Evolutionary conservation across 2,888 invertebrate species (phyloP).

Genomic region (Tipula lateralis): DNA sequence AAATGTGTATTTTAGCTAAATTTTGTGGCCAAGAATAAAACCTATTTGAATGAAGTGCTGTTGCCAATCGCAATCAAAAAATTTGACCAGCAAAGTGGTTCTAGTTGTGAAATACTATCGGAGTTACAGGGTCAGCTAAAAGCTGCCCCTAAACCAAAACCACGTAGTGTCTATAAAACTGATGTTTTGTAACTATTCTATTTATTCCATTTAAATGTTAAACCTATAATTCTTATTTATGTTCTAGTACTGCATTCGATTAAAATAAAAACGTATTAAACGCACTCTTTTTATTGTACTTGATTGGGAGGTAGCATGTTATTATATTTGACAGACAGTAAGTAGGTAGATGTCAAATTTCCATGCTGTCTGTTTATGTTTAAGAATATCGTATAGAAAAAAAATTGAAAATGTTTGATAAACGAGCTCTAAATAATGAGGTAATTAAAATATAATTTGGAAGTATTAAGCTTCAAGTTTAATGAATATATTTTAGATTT

Average conservation of each 20-base stretch:
- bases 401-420: constrained; percentile 6
- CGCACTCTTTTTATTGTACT: neutral
- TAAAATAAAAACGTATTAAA: neutral
- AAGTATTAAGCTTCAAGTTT: neutral
- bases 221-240: neutral
- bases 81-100: constrained; percentile 43
- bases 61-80: constrained; percentile 45
- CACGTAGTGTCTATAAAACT: constrained; percentile 48
- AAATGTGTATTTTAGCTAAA: constrained; percentile 43
- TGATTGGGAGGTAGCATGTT: neutral
- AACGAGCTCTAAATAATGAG: constrained; percentile 28
- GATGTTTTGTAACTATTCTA: constrained; percentile 43
- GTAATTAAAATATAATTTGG: neutral
- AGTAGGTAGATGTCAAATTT: neutral
- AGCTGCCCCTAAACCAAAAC: constrained; percentile 45
- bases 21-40: constrained; percentile 47
- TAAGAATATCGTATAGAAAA: neutral
- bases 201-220: neutral
- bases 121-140: constrained; percentile 40
- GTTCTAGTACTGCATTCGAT: neutral
- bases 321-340: neutral
- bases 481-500: neutral
- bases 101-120: constrained; percentile 41
- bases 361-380: neutral
- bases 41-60: constrained; percentile 45